Conservation (phyloP, 2,888 invertebrate genomes). For the Peribatodes rhomboidaria region DNA sequence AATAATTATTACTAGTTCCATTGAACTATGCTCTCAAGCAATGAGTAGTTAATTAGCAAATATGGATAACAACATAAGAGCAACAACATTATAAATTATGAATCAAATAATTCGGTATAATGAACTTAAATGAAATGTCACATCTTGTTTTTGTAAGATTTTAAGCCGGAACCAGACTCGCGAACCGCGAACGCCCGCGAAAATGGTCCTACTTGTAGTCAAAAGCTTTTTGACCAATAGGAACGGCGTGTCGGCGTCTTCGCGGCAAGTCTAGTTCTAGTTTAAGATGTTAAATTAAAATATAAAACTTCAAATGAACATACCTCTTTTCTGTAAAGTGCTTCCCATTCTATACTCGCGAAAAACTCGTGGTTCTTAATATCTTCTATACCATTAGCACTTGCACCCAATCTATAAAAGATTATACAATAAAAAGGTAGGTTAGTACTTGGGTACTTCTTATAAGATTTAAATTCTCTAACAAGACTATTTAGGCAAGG, state of each 20-base stretch:
- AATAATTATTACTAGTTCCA: constrained; percentile 6
- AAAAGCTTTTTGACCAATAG: too few species aligned
- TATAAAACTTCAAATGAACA: constrained; percentile 11
- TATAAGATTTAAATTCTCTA: too few species aligned
- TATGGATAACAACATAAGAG: too few species aligned
- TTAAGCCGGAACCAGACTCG: too few species aligned
- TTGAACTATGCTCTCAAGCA: constrained; percentile 17
- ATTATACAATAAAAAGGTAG: too few species aligned
- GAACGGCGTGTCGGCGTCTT: too few species aligned
- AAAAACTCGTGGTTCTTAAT: constrained; percentile 98
- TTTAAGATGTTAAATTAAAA: neutral
- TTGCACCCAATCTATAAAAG: constrained; percentile 86
- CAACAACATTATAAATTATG: too few species aligned
- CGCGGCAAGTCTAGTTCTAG: neutral
- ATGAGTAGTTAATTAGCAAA: constrained; percentile 1
- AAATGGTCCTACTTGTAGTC: too few species aligned
- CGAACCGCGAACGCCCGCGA: too few species aligned
- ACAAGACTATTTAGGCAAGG: neutral
- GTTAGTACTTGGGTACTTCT: too few species aligned
- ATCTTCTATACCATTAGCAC: constrained; percentile 91
- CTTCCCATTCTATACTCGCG: constrained; percentile 97
- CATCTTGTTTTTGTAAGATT: too few species aligned
- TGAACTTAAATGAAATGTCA: neutral
- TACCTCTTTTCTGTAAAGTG: constrained; percentile 91
- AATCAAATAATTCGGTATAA: neutral